Percentiles rank a stretch among this genome's conserved stretches.
Evolutionary conservation across 2,797 vertebrate genomes (phyloP).

Genomic region (Pseudochirops corinnae): DNA sequence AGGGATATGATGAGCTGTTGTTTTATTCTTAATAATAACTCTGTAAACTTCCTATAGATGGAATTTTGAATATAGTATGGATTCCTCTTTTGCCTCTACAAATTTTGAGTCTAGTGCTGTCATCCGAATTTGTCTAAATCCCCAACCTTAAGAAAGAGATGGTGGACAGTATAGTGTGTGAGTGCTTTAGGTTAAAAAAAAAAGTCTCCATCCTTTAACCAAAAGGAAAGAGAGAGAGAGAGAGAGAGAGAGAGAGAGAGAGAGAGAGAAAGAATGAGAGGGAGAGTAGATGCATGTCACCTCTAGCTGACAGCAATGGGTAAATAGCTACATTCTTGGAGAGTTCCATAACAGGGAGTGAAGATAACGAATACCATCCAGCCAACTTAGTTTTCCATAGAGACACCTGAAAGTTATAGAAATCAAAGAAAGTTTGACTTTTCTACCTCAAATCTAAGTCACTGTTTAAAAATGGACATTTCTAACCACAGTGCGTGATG

Average conservation of each 20-base stretch:
- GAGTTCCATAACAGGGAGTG: not conserved
- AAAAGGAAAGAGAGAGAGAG: not conserved
- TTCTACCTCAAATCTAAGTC: not conserved
- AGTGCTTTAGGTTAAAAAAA: too few species aligned
- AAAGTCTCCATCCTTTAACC: too few species aligned
- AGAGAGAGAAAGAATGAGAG: too few species aligned
- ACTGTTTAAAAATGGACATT: not conserved
- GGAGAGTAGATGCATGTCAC: not conserved
- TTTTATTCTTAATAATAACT: not conserved
- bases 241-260: not conserved
- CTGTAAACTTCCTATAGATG: not conserved
- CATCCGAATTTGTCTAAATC: not conserved
- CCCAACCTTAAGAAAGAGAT: too few species aligned
- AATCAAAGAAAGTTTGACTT: not conserved
- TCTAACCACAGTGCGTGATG: too few species aligned
- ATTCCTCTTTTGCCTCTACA: not conserved
- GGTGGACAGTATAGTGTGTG: too few species aligned
- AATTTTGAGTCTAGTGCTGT: not conserved
- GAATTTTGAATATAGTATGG: not conserved
- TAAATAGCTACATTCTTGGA: not conserved
- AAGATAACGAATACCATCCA: not conserved
- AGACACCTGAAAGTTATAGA: not conserved
- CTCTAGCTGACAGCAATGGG: not conserved
- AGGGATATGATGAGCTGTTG: not conserved
- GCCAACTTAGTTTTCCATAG: not conserved